Conservation (phyloP, 2,113 vertebrate genomes). For the Aleadryas rufinucha region DNA sequence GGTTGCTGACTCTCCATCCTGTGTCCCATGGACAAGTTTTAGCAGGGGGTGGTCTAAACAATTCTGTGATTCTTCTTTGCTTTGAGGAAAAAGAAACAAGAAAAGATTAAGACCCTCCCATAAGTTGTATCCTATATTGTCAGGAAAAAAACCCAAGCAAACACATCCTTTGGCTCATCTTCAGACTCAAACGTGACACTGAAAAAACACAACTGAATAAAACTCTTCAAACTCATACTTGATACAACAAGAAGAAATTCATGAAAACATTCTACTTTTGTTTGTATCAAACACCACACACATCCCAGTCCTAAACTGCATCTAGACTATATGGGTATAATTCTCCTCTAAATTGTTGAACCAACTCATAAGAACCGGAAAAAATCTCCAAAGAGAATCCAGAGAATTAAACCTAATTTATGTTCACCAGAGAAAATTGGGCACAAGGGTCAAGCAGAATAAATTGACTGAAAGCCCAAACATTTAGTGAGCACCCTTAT, state of each 20-base stretch:
- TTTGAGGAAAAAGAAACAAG: background rate
- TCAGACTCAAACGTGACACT: background rate
- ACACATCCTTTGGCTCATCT: background rate
- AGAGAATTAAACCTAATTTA: background rate
- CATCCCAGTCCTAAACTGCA: background rate
- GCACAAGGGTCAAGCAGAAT: background rate
- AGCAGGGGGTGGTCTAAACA: background rate
- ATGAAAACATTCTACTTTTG: background rate
- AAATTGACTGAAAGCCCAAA: background rate
- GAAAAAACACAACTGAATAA: background rate
- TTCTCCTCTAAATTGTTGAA: background rate
- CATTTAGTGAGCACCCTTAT: background rate
- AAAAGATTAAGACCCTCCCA: background rate
- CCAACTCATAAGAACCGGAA: background rate
- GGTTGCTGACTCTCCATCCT: background rate
- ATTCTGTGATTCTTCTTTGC: background rate
- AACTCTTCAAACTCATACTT: background rate
- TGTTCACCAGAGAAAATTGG: background rate
- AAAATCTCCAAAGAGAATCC: background rate
- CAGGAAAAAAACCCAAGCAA: background rate
- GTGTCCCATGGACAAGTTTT: no score
- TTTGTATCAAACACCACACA: background rate
- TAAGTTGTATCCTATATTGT: background rate
- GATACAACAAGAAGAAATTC: background rate
- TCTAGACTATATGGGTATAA: background rate